Percentiles rank a stretch among this genome's conserved stretches.
Conservation (phyloP, 2,888 invertebrate species). For the Mythimna vitellina region DNA sequence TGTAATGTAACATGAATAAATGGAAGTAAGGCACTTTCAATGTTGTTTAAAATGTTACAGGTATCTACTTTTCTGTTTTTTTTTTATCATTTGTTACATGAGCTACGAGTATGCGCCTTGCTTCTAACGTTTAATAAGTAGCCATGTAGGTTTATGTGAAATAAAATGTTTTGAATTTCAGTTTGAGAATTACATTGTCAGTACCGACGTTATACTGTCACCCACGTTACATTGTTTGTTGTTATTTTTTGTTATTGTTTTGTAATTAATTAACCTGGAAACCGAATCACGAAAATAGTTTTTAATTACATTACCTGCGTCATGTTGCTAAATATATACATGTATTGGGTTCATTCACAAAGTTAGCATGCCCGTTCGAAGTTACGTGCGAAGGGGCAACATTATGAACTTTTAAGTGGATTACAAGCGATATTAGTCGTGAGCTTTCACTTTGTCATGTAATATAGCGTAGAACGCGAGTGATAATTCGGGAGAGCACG, state of each 20-base stretch:
- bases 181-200: neutral
- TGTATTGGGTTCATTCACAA: constrained; percentile 61
- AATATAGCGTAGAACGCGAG: constrained; percentile 76
- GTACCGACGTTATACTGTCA: neutral
- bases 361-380: constrained; percentile 65
- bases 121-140: neutral
- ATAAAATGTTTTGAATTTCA: neutral
- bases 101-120: neutral
- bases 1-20: constrained; percentile 14
- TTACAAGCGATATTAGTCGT: constrained; percentile 80
- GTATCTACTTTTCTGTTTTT: neutral
- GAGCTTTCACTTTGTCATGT: constrained; percentile 79
- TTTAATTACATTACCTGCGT: constrained; percentile 60
- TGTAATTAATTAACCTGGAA: constrained; percentile 16
- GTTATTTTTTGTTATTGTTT: constrained; percentile 3
- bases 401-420: constrained; percentile 82
- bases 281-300: constrained; percentile 39
- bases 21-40: constrained; percentile 12
- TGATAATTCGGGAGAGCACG: constrained; percentile 82
- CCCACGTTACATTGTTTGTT: constrained; percentile 11
- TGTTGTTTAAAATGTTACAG: constrained; percentile 11
- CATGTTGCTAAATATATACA: constrained; percentile 55
- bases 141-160: neutral
- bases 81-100: neutral
- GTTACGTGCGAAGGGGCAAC: constrained; percentile 59